These are phyloP conservation scores for Zophobas morio DNA, from an alignment of 1,140 invertebrate species.

Conservation along the genomic window DNA sequence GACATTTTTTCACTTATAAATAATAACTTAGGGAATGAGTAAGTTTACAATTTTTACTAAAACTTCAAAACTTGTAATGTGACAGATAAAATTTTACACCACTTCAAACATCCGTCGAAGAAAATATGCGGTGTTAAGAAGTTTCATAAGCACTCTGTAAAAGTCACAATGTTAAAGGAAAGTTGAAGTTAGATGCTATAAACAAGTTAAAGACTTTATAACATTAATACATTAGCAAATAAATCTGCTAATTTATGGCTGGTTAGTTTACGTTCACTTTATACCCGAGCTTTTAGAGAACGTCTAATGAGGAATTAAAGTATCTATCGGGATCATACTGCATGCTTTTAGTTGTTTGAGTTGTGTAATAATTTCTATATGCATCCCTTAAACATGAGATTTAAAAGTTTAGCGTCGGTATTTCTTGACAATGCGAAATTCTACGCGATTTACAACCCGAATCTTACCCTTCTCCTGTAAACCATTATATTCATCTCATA, in stretches of 20 bases:
- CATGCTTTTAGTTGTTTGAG: no score
- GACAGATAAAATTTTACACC: constrained; percentile 24
- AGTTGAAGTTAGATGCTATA: neutral
- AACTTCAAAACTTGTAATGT: constrained; percentile 21
- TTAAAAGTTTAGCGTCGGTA: no score
- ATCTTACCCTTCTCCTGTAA: no score
- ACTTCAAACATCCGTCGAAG: neutral
- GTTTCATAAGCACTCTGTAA: neutral
- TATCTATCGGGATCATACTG: constrained; percentile 8
- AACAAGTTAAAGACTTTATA: constrained; percentile 23
- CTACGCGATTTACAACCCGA: no score
- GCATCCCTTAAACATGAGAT: no score
- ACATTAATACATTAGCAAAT: constrained; percentile 7
- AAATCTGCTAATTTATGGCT: neutral
- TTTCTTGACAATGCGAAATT: no score
- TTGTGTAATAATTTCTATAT: no score
- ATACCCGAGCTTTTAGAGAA: constrained; percentile 7
- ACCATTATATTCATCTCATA: no score
- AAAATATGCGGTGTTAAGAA: neutral
- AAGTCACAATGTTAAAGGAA: constrained; percentile 8
- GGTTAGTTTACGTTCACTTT: constrained; percentile 8
- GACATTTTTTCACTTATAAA: neutral
- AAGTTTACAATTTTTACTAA: neutral
- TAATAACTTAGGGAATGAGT: constrained; percentile 13
- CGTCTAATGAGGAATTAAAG: constrained; percentile 8